A percentile compares a stretch with the other conserved stretches of the same genome.
Conservation (phyloP, 2,797 vertebrate genomes). For the Remorina albescens region DNA sequence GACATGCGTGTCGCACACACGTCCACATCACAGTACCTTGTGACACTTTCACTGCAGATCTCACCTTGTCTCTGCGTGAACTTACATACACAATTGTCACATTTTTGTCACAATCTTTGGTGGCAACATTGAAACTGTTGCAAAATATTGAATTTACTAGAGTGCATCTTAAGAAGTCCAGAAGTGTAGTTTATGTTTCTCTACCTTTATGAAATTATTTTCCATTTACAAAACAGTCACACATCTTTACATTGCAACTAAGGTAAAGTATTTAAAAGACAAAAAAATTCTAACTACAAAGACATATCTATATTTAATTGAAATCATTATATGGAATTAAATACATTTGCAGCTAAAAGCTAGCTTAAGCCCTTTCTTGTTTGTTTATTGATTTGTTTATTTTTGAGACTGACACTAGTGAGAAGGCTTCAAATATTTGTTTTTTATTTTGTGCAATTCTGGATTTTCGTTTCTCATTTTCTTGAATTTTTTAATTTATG, state of each 20-base stretch:
- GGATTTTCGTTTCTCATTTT: background rate
- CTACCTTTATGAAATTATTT: background rate
- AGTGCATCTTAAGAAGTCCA: background rate
- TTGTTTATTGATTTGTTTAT: background rate
- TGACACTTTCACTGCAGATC: conserved; percentile 13
- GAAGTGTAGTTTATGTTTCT: background rate
- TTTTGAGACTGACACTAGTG: background rate
- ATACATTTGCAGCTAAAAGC: no score
- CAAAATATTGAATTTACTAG: background rate
- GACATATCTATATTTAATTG: no score
- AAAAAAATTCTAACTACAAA: no score
- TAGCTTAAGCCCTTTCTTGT: background rate
- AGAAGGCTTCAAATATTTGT: background rate
- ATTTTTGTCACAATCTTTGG: background rate
- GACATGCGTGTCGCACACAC: conserved; percentile 45
- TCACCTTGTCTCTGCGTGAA: background rate
- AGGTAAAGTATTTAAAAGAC: background rate
- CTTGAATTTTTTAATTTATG: no score
- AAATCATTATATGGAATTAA: no score
- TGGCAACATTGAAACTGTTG: no score
- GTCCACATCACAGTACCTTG: conserved; percentile 17
- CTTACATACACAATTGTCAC: background rate
- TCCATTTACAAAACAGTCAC: background rate
- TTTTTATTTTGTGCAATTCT: no score
- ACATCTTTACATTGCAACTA: background rate